Evolutionary conservation across 1,140 invertebrate species (phyloP).

Genomic region (Calosoma granatense): DNA sequence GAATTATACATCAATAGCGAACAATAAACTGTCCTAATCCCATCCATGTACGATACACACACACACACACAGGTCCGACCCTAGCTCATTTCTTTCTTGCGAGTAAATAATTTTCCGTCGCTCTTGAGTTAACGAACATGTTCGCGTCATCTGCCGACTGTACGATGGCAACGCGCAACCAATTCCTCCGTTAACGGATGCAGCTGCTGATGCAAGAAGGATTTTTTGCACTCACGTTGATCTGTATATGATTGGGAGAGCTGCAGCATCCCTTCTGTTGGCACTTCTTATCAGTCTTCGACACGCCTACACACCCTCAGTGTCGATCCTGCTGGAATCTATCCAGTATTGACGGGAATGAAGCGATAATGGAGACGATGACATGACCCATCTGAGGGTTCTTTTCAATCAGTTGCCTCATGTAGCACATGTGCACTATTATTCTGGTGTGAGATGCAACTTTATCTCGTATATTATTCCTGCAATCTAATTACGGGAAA

Average conservation of each 20-base stretch:
- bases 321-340: not conserved
- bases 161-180: too few species aligned
- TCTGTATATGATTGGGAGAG: not conserved
- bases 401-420: not conserved
- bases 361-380: not conserved
- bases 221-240: not conserved
- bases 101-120: not conserved
- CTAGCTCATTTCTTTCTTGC: too few species aligned
- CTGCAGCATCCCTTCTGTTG: not conserved
- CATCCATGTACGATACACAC: too few species aligned
- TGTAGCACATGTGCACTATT: not conserved
- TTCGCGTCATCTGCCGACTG: not conserved
- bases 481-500: too few species aligned
- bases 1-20: too few species aligned
- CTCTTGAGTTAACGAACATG: not conserved
- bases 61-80: too few species aligned
- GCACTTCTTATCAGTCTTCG: not conserved
- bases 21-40: too few species aligned
- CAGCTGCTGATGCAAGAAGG: not conserved
- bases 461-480: too few species aligned
- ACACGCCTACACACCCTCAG: not conserved
- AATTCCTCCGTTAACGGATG: not conserved
- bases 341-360: not conserved
- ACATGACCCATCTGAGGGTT: not conserved
- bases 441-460: not conserved